These are phyloP conservation scores for Papilio demoleus DNA, from an alignment of 2,888 invertebrate genomes.

Conservation along the genomic window DNA sequence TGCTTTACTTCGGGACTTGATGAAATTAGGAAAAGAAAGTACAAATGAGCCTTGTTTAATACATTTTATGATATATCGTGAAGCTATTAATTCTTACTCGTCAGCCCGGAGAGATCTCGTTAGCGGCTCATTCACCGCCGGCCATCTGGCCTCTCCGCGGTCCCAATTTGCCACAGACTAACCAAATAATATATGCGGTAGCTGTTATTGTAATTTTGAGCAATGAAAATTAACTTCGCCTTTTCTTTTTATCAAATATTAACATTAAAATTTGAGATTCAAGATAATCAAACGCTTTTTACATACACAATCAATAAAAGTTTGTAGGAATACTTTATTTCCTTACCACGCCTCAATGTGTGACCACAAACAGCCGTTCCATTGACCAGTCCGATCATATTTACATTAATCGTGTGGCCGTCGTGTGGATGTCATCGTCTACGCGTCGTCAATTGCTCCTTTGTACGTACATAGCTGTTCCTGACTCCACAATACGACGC, in stretches of 20 bases:
- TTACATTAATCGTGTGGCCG: constrained; percentile 45
- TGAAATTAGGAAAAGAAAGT: too few relatives aligned
- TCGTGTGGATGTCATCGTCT: constrained; percentile 56
- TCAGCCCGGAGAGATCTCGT: constrained; percentile 53
- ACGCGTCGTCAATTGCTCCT: constrained; percentile 68
- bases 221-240: too few relatives aligned
- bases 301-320: too few relatives aligned
- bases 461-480: constrained; percentile 60
- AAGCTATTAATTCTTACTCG: background rate
- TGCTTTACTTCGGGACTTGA: too few relatives aligned
- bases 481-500: constrained; percentile 62
- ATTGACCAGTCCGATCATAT: constrained; percentile 38
- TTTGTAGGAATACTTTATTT: background rate
- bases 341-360: background rate
- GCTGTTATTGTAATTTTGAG: background rate
- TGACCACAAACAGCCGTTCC: constrained; percentile 22
- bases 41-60: too few relatives aligned
- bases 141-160: constrained; percentile 65
- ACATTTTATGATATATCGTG: background rate
- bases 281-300: too few relatives aligned
- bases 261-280: too few relatives aligned
- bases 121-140: constrained; percentile 73
- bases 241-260: too few relatives aligned
- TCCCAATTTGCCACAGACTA: constrained; percentile 40
- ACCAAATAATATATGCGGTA: constrained; percentile 33